Conservation (phyloP, 2,797 vertebrate genomes). For the Coccyzus lansbergi region DNA sequence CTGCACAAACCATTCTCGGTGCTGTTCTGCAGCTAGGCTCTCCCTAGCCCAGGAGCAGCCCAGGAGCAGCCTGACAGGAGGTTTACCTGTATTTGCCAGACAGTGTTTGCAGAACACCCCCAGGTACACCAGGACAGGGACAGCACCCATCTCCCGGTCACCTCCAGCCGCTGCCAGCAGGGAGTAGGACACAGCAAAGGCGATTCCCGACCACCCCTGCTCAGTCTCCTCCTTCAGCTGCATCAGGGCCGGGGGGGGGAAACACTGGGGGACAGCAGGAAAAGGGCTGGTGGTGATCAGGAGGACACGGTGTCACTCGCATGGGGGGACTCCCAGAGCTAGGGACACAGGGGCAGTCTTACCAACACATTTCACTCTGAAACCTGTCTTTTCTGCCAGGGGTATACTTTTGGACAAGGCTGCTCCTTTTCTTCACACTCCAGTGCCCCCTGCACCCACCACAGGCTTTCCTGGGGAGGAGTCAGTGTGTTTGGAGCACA, state of each 20-base stretch:
- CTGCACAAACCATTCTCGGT: accelerated
- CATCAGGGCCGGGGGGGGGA: accelerated
- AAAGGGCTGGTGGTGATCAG: background rate
- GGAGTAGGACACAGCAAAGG: background rate
- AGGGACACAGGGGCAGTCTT: background rate
- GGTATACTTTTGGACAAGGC: background rate
- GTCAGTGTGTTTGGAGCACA: accelerated
- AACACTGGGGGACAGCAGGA: background rate
- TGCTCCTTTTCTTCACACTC: background rate
- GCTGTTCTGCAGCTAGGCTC: background rate
- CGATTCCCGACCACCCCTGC: accelerated
- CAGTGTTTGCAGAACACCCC: background rate
- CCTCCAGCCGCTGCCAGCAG: accelerated
- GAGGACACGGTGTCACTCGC: too few relatives aligned
- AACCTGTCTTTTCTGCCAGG: background rate
- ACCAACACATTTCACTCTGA: background rate
- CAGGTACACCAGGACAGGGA: background rate
- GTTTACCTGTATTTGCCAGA: background rate
- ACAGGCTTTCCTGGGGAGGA: background rate
- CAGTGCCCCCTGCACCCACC: background rate
- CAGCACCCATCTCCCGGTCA: background rate
- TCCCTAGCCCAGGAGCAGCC: background rate
- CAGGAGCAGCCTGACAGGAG: background rate
- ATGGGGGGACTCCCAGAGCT: background rate
- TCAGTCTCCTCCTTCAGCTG: background rate